Evolutionary conservation across 1,140 invertebrate species (phyloP).

Genomic region (Aphidius ervi): DNA sequence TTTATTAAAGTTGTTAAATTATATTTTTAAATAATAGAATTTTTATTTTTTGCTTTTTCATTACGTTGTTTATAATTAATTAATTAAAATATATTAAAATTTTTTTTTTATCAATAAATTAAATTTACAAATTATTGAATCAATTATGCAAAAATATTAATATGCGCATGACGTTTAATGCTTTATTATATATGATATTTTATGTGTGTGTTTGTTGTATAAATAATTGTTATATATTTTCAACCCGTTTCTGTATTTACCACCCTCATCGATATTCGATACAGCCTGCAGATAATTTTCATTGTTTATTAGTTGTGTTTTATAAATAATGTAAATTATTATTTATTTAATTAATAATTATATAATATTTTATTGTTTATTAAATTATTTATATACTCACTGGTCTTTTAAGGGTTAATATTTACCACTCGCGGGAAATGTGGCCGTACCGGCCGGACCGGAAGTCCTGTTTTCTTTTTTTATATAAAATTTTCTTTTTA

Average conservation of each 20-base stretch:
- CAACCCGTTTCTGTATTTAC: neutral
- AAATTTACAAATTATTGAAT: conserved; percentile 16
- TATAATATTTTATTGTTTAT: too few relatives aligned
- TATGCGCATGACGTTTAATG: conserved; percentile 22
- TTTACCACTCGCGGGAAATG: conserved; percentile 3
- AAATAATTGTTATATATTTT: neutral
- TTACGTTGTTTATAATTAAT: conserved; percentile 1
- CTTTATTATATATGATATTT: conserved; percentile 6
- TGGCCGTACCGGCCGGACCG: neutral
- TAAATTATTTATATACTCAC: too few relatives aligned
- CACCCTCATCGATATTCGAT: conserved; percentile 21
- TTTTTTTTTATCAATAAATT: neutral
- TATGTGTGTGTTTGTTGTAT: neutral
- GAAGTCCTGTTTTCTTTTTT: conserved; percentile 13
- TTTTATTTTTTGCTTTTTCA: neutral
- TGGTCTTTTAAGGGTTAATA: neutral
- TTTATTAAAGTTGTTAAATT: too few relatives aligned
- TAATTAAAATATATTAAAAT: neutral
- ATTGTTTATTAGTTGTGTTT: too few relatives aligned
- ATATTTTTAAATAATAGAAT: neutral
- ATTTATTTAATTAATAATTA: too few relatives aligned
- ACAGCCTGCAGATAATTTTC: conserved; percentile 1
- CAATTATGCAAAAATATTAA: conserved; percentile 14
- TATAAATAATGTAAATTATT: too few relatives aligned
- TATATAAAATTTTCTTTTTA: neutral